Conservation (phyloP, 2,888 invertebrate species). For the Melanargia galathea region DNA sequence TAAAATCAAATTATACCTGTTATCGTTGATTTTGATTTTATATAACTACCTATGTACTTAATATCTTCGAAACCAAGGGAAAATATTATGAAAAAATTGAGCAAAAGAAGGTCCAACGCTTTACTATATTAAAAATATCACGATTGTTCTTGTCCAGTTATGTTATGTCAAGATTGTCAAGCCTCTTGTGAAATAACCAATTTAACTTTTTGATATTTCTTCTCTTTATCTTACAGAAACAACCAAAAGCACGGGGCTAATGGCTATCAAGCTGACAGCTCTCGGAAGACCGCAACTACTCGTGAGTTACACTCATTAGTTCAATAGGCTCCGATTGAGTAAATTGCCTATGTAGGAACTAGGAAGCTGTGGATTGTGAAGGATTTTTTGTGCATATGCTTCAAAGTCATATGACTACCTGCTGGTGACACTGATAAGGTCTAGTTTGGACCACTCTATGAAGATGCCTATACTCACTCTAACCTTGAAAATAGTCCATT, state of each 20-base stretch:
- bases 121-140: too few relatives aligned
- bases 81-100: too few relatives aligned
- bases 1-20: constrained; percentile 1
- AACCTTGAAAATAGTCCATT: too few relatives aligned
- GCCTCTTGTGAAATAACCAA: neutral
- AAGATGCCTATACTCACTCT: too few relatives aligned
- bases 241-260: constrained; percentile 97
- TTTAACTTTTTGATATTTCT: neutral
- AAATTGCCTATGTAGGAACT: neutral
- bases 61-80: too few relatives aligned
- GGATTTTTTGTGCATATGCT: neutral
- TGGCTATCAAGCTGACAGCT: constrained; percentile 98
- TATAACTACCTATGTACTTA: neutral
- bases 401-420: too few relatives aligned
- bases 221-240: constrained; percentile 85
- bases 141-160: too few relatives aligned
- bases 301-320: constrained; percentile 83
- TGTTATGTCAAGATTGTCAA: too few relatives aligned
- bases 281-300: constrained; percentile 97
- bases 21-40: too few relatives aligned
- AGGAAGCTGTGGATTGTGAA: neutral
- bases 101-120: too few relatives aligned
- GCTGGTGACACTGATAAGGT: too few relatives aligned
- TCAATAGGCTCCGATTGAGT: neutral
- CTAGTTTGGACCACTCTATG: too few relatives aligned